These are phyloP conservation scores for Dryococelus australis DNA, from an alignment of 2,888 invertebrate species.

Conservation along the genomic window DNA sequence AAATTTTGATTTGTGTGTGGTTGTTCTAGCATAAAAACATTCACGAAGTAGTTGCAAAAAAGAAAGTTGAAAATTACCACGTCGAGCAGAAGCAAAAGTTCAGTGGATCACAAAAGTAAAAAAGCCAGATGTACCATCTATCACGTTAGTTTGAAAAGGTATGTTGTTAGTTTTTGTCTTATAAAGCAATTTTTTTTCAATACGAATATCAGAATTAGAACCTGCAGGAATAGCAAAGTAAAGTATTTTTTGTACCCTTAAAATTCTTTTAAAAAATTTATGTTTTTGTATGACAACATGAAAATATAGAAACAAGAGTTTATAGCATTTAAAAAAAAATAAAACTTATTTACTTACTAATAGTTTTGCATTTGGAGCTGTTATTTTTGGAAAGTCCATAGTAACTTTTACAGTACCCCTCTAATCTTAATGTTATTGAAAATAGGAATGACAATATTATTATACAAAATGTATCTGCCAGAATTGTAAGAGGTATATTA, in stretches of 20 bases:
- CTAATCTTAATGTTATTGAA: too few species aligned
- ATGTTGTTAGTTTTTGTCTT: neutral
- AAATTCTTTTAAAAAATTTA: neutral
- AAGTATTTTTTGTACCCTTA: neutral
- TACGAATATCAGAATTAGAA: too few species aligned
- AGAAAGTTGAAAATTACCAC: neutral
- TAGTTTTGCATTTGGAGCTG: too few species aligned
- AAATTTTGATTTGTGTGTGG: conserved; percentile 10
- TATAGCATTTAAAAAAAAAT: neutral
- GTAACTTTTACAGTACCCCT: too few species aligned
- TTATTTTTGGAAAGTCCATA: too few species aligned
- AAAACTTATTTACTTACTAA: too few species aligned
- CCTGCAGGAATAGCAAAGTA: neutral
- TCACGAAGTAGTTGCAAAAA: neutral
- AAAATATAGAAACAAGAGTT: neutral
- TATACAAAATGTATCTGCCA: too few species aligned
- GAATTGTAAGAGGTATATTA: too few species aligned
- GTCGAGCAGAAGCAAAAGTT: neutral
- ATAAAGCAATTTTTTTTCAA: neutral
- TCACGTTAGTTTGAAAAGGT: neutral
- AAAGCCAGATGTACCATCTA: conserved; percentile 7
- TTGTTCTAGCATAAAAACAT: conserved; percentile 13
- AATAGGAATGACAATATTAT: too few species aligned
- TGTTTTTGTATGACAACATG: neutral
- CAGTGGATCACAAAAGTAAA: neutral